Evolutionary conservation across 2,113 vertebrate genomes (phyloP), one percentile per base, ranked within the genome.

Genomic region (Thamnophis sirtalis): DNA sequence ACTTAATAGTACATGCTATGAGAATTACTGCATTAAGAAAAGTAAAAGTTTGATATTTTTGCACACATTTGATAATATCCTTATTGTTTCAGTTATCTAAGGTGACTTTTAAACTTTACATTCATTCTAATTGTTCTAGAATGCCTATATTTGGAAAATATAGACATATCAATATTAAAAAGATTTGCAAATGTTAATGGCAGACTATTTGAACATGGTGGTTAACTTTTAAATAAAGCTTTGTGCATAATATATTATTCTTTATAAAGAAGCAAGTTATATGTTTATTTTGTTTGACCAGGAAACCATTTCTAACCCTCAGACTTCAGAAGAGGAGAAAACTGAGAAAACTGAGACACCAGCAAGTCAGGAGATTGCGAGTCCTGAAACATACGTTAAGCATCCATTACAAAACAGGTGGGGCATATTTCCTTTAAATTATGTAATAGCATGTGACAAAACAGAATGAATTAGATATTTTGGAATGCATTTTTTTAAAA

Each of bases 381-480:
- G 95, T 95, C 98, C 98, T 93, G 98, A 99, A 96, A 97, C 97
- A 53, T 99, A 99, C 96, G 98, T 99, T 96, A 99, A 99, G 95
- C 99, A 99, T 94, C 99, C 99, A 48, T 97, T 99, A 96, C 99
- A 99, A 93, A 99, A 99, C 98, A 98, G 97, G 99, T 99, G 96
- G 97, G 93, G 51, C 84, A 51, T 90, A n/a, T 2, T 51, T 54
- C 5, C 50, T 90, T 89, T 92, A 28, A 54, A 9, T 24, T 51
- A 5, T 89, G 60, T 63, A 92, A 89, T 85, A 84, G 68, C 43
- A 60, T 89, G 10, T 85, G 38, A 56, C 49, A 63, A 51, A 10
- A 24, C 4, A 22, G 50, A 88, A 86, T 1, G 86, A 50, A n/a
- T 5, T 92, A 73, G 38, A 5, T 50, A 92, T 86, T 88, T 48